These are phyloP conservation scores for Microplitis mediator DNA, from an alignment of 1,140 invertebrate species.

Conservation along the genomic window DNA sequence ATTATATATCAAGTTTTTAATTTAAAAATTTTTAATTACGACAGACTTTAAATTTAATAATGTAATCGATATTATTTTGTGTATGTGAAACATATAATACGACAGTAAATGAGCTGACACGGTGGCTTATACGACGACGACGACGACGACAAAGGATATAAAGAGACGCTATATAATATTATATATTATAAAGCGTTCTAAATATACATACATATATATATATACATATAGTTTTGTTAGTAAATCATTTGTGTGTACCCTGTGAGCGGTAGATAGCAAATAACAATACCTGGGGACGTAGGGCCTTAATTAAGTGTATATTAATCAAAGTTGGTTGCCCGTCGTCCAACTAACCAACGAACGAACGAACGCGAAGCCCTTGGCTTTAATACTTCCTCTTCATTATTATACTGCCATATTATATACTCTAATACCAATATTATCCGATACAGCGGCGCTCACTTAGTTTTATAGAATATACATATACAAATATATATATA, in stretches of 20 bases:
- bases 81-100: background rate
- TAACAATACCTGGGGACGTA: conserved; percentile 45
- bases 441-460: background rate
- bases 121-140: too few species aligned
- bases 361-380: background rate
- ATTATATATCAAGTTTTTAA: too few species aligned
- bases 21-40: too few species aligned
- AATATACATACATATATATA: too few species aligned
- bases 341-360: background rate
- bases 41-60: background rate
- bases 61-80: conserved; percentile 17
- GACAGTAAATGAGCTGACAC: too few species aligned
- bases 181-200: too few species aligned
- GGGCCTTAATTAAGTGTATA: conserved; percentile 54
- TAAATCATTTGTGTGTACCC: conserved; percentile 48
- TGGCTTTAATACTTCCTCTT: conserved; percentile 8
- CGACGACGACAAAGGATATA: too few species aligned
- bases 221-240: conserved; percentile 46
- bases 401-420: background rate
- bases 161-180: too few species aligned
- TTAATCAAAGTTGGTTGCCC: conserved; percentile 50
- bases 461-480: too few species aligned
- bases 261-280: conserved; percentile 46
- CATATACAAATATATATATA: too few species aligned
- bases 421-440: background rate